These are phyloP conservation scores for Eupithecia subfuscata DNA, from an alignment of 2,888 invertebrate species.

Conservation along the genomic window DNA sequence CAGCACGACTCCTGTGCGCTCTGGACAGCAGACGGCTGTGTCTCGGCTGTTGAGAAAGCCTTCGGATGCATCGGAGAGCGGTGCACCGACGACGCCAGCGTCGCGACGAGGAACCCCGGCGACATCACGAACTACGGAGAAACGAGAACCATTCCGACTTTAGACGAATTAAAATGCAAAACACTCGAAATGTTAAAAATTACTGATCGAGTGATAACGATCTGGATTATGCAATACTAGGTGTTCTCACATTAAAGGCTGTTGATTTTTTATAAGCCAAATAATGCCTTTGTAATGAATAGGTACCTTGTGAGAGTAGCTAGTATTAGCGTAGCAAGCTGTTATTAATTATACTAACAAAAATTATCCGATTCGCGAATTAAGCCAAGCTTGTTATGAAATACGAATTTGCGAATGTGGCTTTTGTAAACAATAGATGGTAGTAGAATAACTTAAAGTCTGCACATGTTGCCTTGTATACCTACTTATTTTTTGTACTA, in stretches of 20 bases:
- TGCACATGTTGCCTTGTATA: slow-evolving; percentile 84
- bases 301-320: slow-evolving; percentile 52
- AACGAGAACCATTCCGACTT: slow-evolving; percentile 90
- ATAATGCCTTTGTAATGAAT: slow-evolving; percentile 30
- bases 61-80: slow-evolving; percentile 88
- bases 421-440: slow-evolving; percentile 75
- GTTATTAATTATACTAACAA: slow-evolving; percentile 72
- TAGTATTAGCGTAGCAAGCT: slow-evolving; percentile 58
- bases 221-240: slow-evolving; percentile 53
- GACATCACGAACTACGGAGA: slow-evolving; percentile 77
- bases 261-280: slow-evolving; percentile 21
- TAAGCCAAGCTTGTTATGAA: slow-evolving; percentile 75
- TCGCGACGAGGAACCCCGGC: slow-evolving; percentile 74
- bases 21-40: slow-evolving; percentile 85
- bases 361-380: slow-evolving; percentile 78
- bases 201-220: slow-evolving; percentile 36
- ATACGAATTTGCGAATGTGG: slow-evolving; percentile 74
- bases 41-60: slow-evolving; percentile 86
- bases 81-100: slow-evolving; percentile 77
- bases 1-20: slow-evolving; percentile 88
- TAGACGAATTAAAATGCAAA: slow-evolving; percentile 70
- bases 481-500: slow-evolving; percentile 71
- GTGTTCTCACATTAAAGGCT: slow-evolving; percentile 53
- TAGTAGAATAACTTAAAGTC: slow-evolving; percentile 82
- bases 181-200: slow-evolving; percentile 24